Evolutionary conservation across 2,797 vertebrate genomes (phyloP).

Genomic region (Helarctos malayanus): DNA sequence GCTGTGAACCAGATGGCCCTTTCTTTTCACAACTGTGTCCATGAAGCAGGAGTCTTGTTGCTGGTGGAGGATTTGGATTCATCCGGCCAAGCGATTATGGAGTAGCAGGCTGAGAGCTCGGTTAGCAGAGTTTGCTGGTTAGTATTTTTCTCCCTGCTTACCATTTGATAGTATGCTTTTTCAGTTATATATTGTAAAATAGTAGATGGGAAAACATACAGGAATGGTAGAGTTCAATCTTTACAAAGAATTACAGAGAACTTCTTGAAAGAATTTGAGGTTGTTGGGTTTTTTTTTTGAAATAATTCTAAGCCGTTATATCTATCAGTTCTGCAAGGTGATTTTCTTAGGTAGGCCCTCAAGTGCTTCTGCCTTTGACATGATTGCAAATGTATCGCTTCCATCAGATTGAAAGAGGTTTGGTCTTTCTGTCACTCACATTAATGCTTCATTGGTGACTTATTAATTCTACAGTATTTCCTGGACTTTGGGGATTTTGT

Average conservation of each 20-base stretch:
- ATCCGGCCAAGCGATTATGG: neutral
- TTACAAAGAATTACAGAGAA: neutral
- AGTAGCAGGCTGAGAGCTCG: neutral
- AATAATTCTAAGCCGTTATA: neutral
- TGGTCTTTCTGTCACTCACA: neutral
- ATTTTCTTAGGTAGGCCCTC: neutral
- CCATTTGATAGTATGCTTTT: neutral
- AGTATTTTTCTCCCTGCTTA: neutral
- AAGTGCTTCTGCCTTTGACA: neutral
- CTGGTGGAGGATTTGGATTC: neutral
- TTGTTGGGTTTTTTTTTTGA: neutral
- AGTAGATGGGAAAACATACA: neutral
- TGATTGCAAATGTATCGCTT: neutral
- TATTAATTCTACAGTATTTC: neutral
- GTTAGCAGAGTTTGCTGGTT: neutral
- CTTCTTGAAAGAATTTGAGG: neutral
- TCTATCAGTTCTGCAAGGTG: neutral
- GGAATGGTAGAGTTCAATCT: neutral
- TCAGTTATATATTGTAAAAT: neutral
- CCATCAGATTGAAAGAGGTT: neutral
- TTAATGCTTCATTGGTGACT: neutral
- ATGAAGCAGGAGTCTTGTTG: neutral
- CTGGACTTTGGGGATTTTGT: neutral
- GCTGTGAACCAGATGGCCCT: neutral
- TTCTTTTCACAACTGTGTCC: neutral